Conservation (phyloP, 2,113 vertebrate species). For the Leptobrachium leishanense region DNA sequence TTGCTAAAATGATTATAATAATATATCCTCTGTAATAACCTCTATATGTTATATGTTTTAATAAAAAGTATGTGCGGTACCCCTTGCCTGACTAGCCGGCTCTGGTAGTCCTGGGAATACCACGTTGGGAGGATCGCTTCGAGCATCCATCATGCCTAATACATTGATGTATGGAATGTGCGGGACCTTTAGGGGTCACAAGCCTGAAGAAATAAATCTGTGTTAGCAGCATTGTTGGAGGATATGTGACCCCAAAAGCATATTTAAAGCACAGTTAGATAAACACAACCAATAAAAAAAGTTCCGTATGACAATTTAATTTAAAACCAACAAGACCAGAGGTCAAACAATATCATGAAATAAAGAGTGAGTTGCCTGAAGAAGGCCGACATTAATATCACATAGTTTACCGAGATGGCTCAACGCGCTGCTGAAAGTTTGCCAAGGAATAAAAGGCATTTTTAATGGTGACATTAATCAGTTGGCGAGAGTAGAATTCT, state of each 20-base stretch:
- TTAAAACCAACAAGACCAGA: not conserved
- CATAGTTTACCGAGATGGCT: too few species aligned
- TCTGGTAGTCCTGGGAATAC: constrained; percentile 4
- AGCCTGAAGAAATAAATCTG: not conserved
- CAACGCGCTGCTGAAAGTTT: too few species aligned
- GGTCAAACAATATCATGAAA: not conserved
- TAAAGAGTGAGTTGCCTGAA: not conserved
- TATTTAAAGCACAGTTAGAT: not conserved
- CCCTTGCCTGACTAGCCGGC: not conserved
- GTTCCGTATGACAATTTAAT: not conserved
- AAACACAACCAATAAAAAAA: not conserved
- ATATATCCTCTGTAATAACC: too few species aligned
- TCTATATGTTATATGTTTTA: too few species aligned
- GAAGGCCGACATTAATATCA: not conserved
- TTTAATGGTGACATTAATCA: too few species aligned
- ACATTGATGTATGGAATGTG: not conserved
- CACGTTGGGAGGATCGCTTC: not conserved
- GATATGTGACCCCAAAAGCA: not conserved
- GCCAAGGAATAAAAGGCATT: too few species aligned
- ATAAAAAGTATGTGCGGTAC: too few species aligned
- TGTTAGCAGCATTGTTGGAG: not conserved
- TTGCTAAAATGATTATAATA: too few species aligned
- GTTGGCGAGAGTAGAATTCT: too few species aligned
- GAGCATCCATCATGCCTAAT: constrained; percentile 10
- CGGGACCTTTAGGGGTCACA: not conserved